phyloP scores from a whole-genome alignment of 2,797 vertebrate genomes.

The Notolepis coatsorum region DNA sequence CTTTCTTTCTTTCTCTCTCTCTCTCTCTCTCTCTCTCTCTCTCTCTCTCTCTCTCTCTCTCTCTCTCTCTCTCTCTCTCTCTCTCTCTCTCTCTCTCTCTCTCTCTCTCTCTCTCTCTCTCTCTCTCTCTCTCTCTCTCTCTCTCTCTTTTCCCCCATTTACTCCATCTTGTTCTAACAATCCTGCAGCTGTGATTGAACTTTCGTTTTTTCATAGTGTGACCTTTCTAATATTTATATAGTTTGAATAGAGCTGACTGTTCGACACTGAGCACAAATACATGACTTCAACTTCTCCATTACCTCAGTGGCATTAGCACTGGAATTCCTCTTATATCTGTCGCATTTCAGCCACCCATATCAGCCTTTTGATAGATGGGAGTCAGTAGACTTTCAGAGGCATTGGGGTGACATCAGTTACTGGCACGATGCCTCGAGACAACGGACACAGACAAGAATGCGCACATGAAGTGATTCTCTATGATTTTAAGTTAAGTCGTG shows the following conservation, averaged over 20 bases:
- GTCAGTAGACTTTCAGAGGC: not conserved
- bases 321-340: not conserved
- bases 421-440: not conserved
- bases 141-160: conserved; percentile 3
- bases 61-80: not conserved
- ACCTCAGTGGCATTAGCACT: not conserved
- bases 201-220: conserved; percentile 27
- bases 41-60: not conserved
- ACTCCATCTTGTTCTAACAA: conserved; percentile 19
- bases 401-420: not conserved
- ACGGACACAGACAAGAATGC: conserved; percentile 8
- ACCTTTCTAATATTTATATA: conserved; percentile 10
- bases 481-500: conserved; percentile 42
- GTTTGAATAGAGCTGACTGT: no score
- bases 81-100: conserved; percentile 2
- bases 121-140: not conserved
- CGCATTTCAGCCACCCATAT: not conserved
- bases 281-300: not conserved
- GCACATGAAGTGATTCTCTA: conserved; percentile 8
- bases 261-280: not conserved
- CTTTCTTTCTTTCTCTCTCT: no score
- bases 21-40: not conserved
- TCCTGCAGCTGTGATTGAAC: no score
- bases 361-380: conserved; percentile 14
- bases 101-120: not conserved